Conservation (phyloP, 2,113 vertebrate species). For the Macrotis lagotis region DNA sequence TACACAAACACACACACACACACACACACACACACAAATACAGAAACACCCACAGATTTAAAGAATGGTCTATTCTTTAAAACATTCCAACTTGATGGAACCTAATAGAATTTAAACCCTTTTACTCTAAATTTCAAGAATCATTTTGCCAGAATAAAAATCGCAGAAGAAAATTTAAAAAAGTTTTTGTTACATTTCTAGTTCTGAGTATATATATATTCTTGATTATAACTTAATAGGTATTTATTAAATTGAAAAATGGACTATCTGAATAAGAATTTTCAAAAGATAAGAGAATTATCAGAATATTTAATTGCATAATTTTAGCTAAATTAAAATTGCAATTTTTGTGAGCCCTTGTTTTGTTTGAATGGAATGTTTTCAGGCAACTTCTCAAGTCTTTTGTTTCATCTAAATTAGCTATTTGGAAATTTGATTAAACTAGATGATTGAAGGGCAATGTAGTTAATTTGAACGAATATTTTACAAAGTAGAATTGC, state of each 20-base stretch:
- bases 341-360: not conserved
- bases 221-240: not conserved
- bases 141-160: not conserved
- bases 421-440: not conserved
- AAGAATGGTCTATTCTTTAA: not conserved
- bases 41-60: too few species aligned
- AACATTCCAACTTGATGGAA: not conserved
- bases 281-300: not conserved
- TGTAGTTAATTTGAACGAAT: not conserved
- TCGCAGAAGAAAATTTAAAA: not conserved
- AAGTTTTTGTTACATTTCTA: not conserved
- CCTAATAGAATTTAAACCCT: not conserved
- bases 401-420: not conserved
- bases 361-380: not conserved
- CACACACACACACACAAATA: too few species aligned
- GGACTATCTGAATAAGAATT: not conserved
- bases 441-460: not conserved
- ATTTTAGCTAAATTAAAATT: not conserved
- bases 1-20: too few species aligned
- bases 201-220: not conserved
- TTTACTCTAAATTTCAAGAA: not conserved
- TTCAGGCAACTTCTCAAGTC: not conserved
- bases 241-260: not conserved
- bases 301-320: not conserved
- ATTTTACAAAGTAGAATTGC: not conserved